These are phyloP conservation scores for Platichthys stellatus DNA, from an alignment of 2,113 vertebrate genomes.

Conservation along the genomic window DNA sequence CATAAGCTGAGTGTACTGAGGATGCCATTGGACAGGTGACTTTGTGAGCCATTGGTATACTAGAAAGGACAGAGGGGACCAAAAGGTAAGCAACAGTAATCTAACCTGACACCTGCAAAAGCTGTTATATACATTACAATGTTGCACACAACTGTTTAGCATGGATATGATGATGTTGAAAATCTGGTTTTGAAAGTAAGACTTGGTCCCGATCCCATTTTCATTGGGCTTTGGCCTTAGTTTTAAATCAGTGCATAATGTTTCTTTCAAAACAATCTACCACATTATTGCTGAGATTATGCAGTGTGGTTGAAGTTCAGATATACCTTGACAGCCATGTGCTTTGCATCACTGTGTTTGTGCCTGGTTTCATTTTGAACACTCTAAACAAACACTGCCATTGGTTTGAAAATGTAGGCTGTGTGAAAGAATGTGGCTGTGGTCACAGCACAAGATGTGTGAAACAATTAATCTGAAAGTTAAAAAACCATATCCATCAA, in stretches of 20 bases:
- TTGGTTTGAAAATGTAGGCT: background rate
- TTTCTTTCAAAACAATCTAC: too few species aligned
- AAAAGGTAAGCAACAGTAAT: background rate
- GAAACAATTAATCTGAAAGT: background rate
- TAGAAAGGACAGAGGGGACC: background rate
- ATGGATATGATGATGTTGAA: background rate
- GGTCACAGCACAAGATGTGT: background rate
- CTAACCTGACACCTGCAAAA: background rate
- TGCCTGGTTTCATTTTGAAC: too few species aligned
- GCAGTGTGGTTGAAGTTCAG: background rate
- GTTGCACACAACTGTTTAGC: background rate
- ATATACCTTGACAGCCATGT: background rate
- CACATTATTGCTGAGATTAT: too few species aligned
- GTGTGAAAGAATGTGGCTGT: background rate
- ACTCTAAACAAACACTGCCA: too few species aligned
- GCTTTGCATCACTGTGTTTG: background rate
- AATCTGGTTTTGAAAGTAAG: background rate
- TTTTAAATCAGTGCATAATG: too few species aligned
- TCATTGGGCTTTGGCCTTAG: too few species aligned
- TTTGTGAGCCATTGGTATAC: background rate
- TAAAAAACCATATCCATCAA: too few species aligned
- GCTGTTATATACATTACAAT: background rate
- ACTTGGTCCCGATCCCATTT: background rate
- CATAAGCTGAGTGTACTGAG: background rate
- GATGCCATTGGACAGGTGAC: constrained; percentile 4